Percentiles rank a stretch among this genome's conserved stretches.
Evolutionary conservation across 2,797 vertebrate genomes (phyloP).

Genomic region (Hippocampus kuda): DNA sequence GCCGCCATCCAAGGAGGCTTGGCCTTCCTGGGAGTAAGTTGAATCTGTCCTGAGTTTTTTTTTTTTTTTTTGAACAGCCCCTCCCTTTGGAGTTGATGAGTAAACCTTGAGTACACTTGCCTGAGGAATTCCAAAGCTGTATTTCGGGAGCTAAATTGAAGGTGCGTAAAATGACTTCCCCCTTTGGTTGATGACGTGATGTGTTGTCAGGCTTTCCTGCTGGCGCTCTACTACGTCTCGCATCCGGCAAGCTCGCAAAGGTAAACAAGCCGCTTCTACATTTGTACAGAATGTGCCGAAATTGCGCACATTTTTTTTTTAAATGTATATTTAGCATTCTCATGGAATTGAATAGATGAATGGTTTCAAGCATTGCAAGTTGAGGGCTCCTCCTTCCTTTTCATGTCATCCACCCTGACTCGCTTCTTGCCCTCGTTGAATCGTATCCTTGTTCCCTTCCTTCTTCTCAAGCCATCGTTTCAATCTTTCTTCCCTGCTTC

Average conservation of each 20-base stretch:
- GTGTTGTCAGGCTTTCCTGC: slow-evolving; percentile 55
- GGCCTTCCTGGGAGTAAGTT: slow-evolving; percentile 60
- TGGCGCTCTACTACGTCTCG: slow-evolving; percentile 43
- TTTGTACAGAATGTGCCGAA: background rate
- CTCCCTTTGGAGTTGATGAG: background rate
- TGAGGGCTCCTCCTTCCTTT: no score
- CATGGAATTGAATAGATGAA: background rate
- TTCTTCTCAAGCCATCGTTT: no score
- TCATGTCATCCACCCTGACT: no score
- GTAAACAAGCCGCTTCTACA: slow-evolving; percentile 33
- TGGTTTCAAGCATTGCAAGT: no score
- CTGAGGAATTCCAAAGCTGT: background rate
- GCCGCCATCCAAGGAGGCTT: slow-evolving; percentile 59
- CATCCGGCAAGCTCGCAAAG: slow-evolving; percentile 33
- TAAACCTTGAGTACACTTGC: background rate
- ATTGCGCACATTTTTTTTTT: background rate
- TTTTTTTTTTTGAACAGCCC: background rate
- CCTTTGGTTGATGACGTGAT: background rate
- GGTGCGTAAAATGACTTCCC: background rate
- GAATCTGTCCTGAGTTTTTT: background rate
- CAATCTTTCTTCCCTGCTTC: no score
- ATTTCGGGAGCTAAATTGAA: background rate
- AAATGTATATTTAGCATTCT: background rate
- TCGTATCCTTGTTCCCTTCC: no score
- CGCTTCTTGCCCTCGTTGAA: no score